Evolutionary conservation across 2,888 invertebrate genomes (phyloP).

Genomic region (Acanthosepion lycidas): DNA sequence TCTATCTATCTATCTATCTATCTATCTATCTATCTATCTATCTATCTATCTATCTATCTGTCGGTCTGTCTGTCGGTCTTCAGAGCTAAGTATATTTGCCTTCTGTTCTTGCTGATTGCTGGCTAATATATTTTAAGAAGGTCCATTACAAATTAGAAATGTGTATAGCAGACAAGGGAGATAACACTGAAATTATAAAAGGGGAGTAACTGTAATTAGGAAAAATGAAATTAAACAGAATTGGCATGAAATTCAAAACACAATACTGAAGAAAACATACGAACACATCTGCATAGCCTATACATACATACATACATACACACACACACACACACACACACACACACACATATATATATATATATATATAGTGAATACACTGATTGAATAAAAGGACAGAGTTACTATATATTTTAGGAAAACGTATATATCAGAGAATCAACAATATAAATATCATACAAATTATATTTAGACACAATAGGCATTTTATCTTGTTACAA

Average conservation of each 20-base stretch:
- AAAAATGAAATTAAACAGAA: neutral
- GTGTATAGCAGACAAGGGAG: neutral
- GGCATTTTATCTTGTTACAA: no score
- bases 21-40: neutral
- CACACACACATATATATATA: neutral
- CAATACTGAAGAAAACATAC: neutral
- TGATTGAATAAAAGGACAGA: no score
- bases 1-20: no score
- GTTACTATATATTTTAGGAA: no score
- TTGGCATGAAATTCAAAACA: neutral
- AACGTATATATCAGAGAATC: no score
- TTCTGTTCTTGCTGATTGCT: neutral
- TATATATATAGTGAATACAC: no score
- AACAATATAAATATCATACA: no score
- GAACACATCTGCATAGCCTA: neutral
- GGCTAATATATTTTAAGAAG: no score
- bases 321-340: neutral
- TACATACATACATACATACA: neutral
- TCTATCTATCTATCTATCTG: neutral
- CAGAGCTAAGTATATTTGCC: neutral
- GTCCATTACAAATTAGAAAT: neutral
- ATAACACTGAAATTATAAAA: neutral
- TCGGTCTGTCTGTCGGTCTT: neutral
- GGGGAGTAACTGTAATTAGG: no score
- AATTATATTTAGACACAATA: no score